Conservation (phyloP, 1,140 invertebrate genomes). For the Trachymyrmex cornetzi region DNA sequence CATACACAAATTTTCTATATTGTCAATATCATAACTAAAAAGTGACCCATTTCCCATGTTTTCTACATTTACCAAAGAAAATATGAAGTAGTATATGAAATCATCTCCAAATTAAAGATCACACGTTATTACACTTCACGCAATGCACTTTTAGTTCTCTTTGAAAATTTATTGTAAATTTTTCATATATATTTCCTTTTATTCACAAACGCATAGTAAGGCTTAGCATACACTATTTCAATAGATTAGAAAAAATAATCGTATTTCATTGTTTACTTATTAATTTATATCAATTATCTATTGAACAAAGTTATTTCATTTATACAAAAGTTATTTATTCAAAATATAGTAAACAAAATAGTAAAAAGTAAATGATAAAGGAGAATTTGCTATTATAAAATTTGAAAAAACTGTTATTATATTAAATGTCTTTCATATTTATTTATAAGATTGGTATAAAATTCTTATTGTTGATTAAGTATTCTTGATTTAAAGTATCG, state of each 20-base stretch:
- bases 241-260: constrained; percentile 9
- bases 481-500: background rate
- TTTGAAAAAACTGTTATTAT: constrained; percentile 17
- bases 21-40: constrained; percentile 70
- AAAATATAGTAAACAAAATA: background rate
- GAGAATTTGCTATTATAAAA: constrained; percentile 11
- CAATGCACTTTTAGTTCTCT: constrained; percentile 42
- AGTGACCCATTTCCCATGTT: constrained; percentile 47
- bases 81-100: constrained; percentile 70
- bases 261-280: background rate
- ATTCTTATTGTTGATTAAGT: constrained; percentile 15
- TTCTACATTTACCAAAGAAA: constrained; percentile 64
- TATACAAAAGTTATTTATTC: constrained; percentile 6
- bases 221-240: background rate
- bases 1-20: constrained; percentile 54
- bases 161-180: constrained; percentile 1
- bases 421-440: constrained; percentile 12
- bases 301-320: background rate
- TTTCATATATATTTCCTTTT: background rate
- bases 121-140: constrained; percentile 10
- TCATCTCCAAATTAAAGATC: constrained; percentile 49
- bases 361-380: background rate
- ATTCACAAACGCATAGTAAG: constrained; percentile 1
- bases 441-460: constrained; percentile 54
- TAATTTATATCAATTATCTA: constrained; percentile 15